Percentiles rank a stretch among this genome's conserved stretches.
These are phyloP conservation scores for Sesia apiformis DNA, from an alignment of 2,888 invertebrate species.

Conservation along the genomic window DNA sequence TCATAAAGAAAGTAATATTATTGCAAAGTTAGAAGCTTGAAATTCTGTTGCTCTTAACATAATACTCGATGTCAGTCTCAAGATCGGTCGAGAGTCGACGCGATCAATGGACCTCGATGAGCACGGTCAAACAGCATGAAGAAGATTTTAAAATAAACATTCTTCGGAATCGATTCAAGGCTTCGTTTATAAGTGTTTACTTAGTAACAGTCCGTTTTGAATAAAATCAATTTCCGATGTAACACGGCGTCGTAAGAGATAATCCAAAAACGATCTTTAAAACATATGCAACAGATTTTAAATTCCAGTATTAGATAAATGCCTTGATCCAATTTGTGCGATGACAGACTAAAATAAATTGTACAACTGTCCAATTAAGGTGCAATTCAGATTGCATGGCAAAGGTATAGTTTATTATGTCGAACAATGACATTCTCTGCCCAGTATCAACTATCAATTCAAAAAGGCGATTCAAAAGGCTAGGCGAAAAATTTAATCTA, in stretches of 20 bases:
- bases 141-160: slow-evolving; percentile 62
- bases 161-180: slow-evolving; percentile 55
- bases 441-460: slow-evolving; percentile 14
- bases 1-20: slow-evolving; percentile 24
- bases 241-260: slow-evolving; percentile 1
- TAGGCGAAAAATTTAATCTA: slow-evolving; percentile 18
- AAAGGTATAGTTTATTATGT: slow-evolving; percentile 8
- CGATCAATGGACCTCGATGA: slow-evolving; percentile 49
- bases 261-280: background rate
- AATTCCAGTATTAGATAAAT: background rate
- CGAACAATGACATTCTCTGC: slow-evolving; percentile 38
- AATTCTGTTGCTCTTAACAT: slow-evolving; percentile 37
- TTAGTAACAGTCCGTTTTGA: slow-evolving; percentile 66
- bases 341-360: slow-evolving; percentile 8
- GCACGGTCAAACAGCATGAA: slow-evolving; percentile 56
- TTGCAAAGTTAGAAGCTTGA: slow-evolving; percentile 27
- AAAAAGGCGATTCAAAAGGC: too few species aligned
- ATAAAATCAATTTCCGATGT: slow-evolving; percentile 54
- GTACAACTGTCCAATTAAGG: slow-evolving; percentile 19
- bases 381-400: slow-evolving; percentile 18
- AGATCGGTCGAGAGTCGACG: slow-evolving; percentile 24
- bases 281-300: background rate
- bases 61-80: slow-evolving; percentile 43
- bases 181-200: slow-evolving; percentile 62
- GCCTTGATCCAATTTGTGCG: too few species aligned